Conservation (phyloP, 2,888 invertebrate species). For the Drosophila nr. medialis region DNA sequence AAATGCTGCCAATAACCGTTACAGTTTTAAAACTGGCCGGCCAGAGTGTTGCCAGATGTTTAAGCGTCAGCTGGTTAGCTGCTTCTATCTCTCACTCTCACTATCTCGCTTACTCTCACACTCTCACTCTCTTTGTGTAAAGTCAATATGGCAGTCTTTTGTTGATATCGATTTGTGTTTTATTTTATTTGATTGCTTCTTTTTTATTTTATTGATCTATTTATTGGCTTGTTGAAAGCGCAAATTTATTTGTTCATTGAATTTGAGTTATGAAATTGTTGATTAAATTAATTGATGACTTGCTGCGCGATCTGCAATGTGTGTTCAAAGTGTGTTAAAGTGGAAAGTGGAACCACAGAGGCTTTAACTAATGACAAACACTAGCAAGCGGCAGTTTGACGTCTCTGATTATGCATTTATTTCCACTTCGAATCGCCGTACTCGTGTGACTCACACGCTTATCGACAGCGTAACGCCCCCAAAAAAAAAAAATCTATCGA, state of each 20-base stretch:
- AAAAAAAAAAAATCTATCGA: slow-evolving; percentile 2
- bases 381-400: slow-evolving; percentile 48
- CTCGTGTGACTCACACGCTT: slow-evolving; percentile 10
- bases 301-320: slow-evolving; percentile 53
- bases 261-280: slow-evolving; percentile 71
- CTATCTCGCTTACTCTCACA: not conserved
- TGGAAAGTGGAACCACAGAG: not conserved
- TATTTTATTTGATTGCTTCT: slow-evolving; percentile 29
- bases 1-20: slow-evolving; percentile 70
- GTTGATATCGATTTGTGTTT: slow-evolving; percentile 16
- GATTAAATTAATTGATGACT: slow-evolving; percentile 74
- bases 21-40: slow-evolving; percentile 47
- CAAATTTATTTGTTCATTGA: slow-evolving; percentile 79
- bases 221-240: slow-evolving; percentile 67
- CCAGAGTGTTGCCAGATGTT: slow-evolving; percentile 65
- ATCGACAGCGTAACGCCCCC: slow-evolving; percentile 46
- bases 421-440: slow-evolving; percentile 52
- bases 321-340: slow-evolving; percentile 30
- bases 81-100: slow-evolving; percentile 3
- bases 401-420: slow-evolving; percentile 64
- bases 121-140: not conserved
- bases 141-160: slow-evolving; percentile 14
- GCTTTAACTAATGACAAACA: not conserved
- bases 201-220: slow-evolving; percentile 66
- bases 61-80: slow-evolving; percentile 9